A percentile compares a stretch with the other conserved stretches of the same genome.
Conservation (phyloP, 1,140 invertebrate species). For the Mya arenaria region DNA sequence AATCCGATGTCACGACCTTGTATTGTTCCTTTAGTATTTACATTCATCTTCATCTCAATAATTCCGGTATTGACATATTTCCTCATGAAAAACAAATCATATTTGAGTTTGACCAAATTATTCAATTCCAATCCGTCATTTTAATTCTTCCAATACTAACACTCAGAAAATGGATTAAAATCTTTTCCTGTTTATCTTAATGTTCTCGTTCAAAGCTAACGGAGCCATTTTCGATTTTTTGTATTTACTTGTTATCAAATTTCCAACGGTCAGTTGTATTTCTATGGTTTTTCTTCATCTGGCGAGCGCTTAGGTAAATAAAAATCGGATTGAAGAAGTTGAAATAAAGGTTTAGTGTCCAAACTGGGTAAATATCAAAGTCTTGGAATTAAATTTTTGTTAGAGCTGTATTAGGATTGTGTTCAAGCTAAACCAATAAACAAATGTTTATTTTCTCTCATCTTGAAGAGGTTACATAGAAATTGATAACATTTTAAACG, state of each 20-base stretch:
- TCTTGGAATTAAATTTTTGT: constrained; percentile 53
- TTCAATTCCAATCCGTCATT: constrained; percentile 46
- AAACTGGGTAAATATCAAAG: constrained; percentile 19
- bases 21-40: constrained; percentile 6
- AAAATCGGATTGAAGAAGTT: constrained; percentile 46
- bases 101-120: constrained; percentile 34
- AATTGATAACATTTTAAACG: constrained; percentile 48
- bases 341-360: constrained; percentile 49
- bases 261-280: constrained; percentile 24
- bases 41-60: constrained; percentile 2
- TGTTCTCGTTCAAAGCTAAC: not conserved
- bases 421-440: constrained; percentile 43
- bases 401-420: constrained; percentile 2
- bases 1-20: constrained; percentile 47
- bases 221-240: constrained; percentile 50
- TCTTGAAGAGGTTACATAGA: constrained; percentile 35
- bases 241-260: constrained; percentile 48
- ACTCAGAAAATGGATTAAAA: constrained; percentile 47
- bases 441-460: constrained; percentile 55
- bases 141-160: constrained; percentile 36
- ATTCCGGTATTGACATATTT: constrained; percentile 38
- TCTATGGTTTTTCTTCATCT: constrained; percentile 32
- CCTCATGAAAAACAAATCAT: constrained; percentile 9
- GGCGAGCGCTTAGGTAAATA: constrained; percentile 12
- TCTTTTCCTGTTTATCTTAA: constrained; percentile 28